phyloP scores from a whole-genome alignment of 2,113 vertebrate species.

The Rhombomys opimus region DNA sequence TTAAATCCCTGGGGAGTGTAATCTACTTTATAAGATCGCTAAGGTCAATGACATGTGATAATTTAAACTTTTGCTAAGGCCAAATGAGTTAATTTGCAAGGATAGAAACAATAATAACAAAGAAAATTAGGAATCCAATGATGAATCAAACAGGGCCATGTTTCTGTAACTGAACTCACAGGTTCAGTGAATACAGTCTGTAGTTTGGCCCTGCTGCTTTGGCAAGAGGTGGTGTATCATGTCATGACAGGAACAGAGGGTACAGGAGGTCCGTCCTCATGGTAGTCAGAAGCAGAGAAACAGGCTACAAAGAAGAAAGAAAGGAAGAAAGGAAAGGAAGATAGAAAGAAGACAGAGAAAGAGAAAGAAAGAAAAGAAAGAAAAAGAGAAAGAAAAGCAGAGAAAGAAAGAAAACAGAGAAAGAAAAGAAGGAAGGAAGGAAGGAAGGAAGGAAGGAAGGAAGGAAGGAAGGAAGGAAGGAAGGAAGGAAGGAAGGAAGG shows the following conservation, averaged over 20 bases:
- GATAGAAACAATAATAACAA: neutral
- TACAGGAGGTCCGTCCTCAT: neutral
- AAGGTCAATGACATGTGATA: neutral
- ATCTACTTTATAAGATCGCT: neutral
- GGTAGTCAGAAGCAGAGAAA: neutral
- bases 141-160: neutral
- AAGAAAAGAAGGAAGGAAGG: neutral
- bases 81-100: constrained; percentile 31
- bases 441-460: no score
- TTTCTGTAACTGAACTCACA: neutral
- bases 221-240: neutral
- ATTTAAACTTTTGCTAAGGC: neutral
- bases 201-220: neutral
- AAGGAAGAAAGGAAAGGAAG: no score
- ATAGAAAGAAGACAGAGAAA: no score
- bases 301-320: neutral
- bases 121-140: neutral
- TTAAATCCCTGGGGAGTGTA: neutral
- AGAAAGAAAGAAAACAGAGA: no score
- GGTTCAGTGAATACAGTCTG: neutral
- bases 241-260: neutral
- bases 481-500: no score
- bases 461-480: no score
- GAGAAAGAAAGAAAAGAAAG: no score
- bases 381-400: no score